Evolutionary conservation across 1,140 invertebrate genomes (phyloP).

Genomic region (Rhopalosiphum maidis): DNA sequence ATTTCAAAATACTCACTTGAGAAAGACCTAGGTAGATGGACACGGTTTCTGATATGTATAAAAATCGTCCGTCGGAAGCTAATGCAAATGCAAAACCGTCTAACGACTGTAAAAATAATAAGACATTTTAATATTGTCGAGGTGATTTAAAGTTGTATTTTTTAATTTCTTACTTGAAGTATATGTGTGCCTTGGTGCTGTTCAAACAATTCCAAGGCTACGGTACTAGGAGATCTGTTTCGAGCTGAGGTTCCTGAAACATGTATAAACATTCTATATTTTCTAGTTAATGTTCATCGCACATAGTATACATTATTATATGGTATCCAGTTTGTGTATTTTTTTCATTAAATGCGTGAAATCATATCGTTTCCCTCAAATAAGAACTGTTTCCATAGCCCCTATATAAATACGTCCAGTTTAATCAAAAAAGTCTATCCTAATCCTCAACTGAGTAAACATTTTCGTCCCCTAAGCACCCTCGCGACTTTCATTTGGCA

Average conservation of each 20-base stretch:
- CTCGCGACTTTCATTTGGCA: slow-evolving; percentile 48
- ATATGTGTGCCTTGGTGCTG: slow-evolving; percentile 97
- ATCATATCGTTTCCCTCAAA: slow-evolving; percentile 52
- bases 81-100: slow-evolving; percentile 52
- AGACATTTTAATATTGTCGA: neutral
- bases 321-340: slow-evolving; percentile 1
- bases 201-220: slow-evolving; percentile 89
- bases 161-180: slow-evolving; percentile 76
- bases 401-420: slow-evolving; percentile 37
- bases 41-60: slow-evolving; percentile 98
- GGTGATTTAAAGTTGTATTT: neutral
- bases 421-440: slow-evolving; percentile 53
- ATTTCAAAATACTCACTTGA: slow-evolving; percentile 75
- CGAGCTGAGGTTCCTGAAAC: slow-evolving; percentile 77
- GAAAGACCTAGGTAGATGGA: slow-evolving; percentile 98
- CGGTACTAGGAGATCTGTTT: slow-evolving; percentile 69
- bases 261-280: neutral
- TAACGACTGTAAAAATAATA: slow-evolving; percentile 38
- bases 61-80: slow-evolving; percentile 70
- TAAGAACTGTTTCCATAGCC: neutral
- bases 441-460: slow-evolving; percentile 53
- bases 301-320: neutral
- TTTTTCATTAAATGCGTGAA: slow-evolving; percentile 49
- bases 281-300: neutral
- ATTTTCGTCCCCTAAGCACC: slow-evolving; percentile 39